Evolutionary conservation across 2,888 invertebrate genomes (phyloP).

Genomic region (Ectobius pallidus): DNA sequence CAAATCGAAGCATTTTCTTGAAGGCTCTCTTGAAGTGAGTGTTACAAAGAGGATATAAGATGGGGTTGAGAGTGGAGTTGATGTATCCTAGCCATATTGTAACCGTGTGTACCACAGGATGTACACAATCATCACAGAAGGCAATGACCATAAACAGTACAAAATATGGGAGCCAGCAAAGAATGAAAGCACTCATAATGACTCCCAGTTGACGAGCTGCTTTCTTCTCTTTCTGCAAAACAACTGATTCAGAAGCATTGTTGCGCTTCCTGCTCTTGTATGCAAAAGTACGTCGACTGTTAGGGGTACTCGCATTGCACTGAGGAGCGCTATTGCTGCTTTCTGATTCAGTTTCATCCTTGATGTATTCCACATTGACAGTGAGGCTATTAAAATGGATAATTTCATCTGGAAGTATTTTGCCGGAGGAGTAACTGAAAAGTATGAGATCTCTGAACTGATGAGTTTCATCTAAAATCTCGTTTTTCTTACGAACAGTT

Average conservation of each 20-base stretch:
- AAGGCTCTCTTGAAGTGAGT: constrained; percentile 56
- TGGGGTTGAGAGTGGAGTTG: constrained; percentile 59
- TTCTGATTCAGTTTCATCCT: too few relatives aligned
- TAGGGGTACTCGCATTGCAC: neutral
- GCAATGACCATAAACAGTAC: constrained; percentile 61
- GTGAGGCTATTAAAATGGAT: constrained; percentile 45
- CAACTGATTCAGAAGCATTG: constrained; percentile 33
- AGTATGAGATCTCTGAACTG: constrained; percentile 43
- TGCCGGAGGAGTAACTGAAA: constrained; percentile 26
- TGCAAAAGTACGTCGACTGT: neutral
- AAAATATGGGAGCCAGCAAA: constrained; percentile 66
- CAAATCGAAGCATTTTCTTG: constrained; percentile 51
- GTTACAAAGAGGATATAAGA: constrained; percentile 59
- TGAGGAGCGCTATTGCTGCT: neutral
- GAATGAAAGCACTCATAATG: constrained; percentile 63
- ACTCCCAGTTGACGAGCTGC: constrained; percentile 64
- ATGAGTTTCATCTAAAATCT: constrained; percentile 9
- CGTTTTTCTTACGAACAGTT: neutral
- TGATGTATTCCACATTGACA: constrained; percentile 48
- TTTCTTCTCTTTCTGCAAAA: constrained; percentile 53
- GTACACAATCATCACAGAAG: constrained; percentile 57
- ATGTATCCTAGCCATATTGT: constrained; percentile 60
- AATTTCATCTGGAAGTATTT: constrained; percentile 17
- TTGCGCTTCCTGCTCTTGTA: constrained; percentile 16
- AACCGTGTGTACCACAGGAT: constrained; percentile 53